Conservation (phyloP, 2,113 vertebrate genomes). For the Caretta caretta region DNA sequence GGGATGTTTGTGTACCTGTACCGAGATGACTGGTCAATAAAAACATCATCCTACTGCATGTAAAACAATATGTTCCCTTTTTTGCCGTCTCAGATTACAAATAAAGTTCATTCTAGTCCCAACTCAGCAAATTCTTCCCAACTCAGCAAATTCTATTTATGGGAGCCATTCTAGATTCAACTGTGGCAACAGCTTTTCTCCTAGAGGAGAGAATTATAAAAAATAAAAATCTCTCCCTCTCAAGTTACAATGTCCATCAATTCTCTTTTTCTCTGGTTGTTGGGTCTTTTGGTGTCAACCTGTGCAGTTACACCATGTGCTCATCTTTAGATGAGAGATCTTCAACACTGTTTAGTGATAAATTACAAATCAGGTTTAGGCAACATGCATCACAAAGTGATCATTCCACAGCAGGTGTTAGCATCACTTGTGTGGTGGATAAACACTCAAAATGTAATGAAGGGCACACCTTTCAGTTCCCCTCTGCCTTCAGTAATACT, state of each 20-base stretch:
- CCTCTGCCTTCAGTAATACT: too few relatives aligned
- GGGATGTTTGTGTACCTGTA: neutral
- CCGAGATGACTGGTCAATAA: neutral
- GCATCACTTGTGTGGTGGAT: too few relatives aligned
- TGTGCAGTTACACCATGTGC: neutral
- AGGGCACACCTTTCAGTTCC: too few relatives aligned
- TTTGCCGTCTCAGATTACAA: too few relatives aligned
- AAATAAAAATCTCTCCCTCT: too few relatives aligned
- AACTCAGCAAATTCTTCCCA: neutral
- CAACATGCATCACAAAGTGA: too few relatives aligned
- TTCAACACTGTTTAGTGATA: too few relatives aligned
- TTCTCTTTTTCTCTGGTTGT: neutral
- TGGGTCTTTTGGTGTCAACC: neutral
- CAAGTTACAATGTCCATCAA: neutral
- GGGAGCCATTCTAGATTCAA: neutral
- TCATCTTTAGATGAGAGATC: neutral
- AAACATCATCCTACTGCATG: neutral
- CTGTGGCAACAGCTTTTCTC: neutral
- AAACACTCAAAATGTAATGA: too few relatives aligned
- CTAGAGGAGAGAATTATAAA: too few relatives aligned
- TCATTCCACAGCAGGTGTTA: too few relatives aligned
- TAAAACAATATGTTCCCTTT: neutral
- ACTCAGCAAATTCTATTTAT: neutral
- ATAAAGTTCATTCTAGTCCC: too few relatives aligned
- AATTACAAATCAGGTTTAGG: too few relatives aligned